Conservation (phyloP, 2,888 invertebrate genomes). For the Liodrosophila aerea region DNA sequence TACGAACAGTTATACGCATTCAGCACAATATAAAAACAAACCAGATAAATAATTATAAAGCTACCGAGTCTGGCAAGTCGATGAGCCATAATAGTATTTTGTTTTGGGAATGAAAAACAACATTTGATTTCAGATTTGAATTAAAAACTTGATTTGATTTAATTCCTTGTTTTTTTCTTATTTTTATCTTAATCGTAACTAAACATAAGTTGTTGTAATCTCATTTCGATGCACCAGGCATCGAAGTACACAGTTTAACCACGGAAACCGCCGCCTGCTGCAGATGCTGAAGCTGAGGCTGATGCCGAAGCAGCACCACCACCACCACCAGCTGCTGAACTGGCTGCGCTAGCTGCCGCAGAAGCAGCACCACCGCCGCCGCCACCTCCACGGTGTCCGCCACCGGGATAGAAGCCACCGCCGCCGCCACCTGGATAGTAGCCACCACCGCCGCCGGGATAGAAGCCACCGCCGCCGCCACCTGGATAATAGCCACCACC, state of each 20-base stretch:
- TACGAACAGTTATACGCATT: neutral
- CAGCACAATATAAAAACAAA: constrained; percentile 1
- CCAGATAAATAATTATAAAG: neutral
- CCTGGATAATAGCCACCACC: constrained; percentile 1
- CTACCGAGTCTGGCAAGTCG: too few species aligned
- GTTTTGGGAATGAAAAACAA: constrained; percentile 1
- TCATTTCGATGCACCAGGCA: constrained; percentile 13
- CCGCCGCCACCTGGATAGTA: constrained; percentile 22
- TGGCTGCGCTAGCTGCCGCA: constrained; percentile 17
- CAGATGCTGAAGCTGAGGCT: constrained; percentile 21
- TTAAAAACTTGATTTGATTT: neutral
- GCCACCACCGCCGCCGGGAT: constrained; percentile 16
- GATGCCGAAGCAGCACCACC: constrained; percentile 18
- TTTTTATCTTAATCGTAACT: constrained; percentile 4
- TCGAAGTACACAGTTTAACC: constrained; percentile 16
- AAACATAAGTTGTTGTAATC: constrained; percentile 28
- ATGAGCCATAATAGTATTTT: neutral
- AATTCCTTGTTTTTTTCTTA: constrained; percentile 22
- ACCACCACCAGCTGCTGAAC: constrained; percentile 20
- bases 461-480: constrained; percentile 4
- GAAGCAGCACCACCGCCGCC: constrained; percentile 10
- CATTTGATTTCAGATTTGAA: neutral
- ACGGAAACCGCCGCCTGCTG: constrained; percentile 27
- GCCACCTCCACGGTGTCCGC: constrained; percentile 13
- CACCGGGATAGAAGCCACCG: constrained; percentile 12